A percentile compares a stretch with the other conserved stretches of the same genome.
These are phyloP conservation scores for Petrocephalus sullivani DNA, from an alignment of 2,797 vertebrate species.

Conservation along the genomic window DNA sequence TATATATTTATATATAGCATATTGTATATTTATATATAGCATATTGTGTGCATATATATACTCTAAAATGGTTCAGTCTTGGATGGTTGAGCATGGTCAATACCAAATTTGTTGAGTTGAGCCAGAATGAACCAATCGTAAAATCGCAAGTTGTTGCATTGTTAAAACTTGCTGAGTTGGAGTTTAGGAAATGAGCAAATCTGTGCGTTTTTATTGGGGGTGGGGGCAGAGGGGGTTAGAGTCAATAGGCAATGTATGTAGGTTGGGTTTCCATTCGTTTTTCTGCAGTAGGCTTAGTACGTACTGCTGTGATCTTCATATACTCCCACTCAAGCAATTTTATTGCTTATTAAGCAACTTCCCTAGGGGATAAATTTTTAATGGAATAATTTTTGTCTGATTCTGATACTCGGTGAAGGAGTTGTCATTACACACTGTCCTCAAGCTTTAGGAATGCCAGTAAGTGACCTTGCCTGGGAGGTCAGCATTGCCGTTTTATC, in stretches of 20 bases:
- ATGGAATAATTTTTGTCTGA: too few relatives aligned
- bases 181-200: conserved; percentile 6
- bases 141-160: background rate
- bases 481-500: background rate
- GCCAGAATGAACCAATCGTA: background rate
- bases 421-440: background rate
- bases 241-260: background rate
- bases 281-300: background rate
- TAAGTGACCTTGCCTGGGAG: background rate
- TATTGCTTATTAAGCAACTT: too few relatives aligned
- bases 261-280: background rate
- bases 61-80: too few relatives aligned
- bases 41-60: too few relatives aligned
- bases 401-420: background rate
- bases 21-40: too few relatives aligned
- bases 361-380: too few relatives aligned
- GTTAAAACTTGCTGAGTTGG: background rate
- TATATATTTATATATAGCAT: too few relatives aligned
- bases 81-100: too few relatives aligned
- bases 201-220: background rate
- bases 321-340: too few relatives aligned
- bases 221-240: background rate
- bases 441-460: background rate
- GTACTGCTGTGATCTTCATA: background rate
- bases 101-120: too few relatives aligned